Conservation (phyloP, 1,140 invertebrate genomes). For the Zaprionus camerounensis region DNA sequence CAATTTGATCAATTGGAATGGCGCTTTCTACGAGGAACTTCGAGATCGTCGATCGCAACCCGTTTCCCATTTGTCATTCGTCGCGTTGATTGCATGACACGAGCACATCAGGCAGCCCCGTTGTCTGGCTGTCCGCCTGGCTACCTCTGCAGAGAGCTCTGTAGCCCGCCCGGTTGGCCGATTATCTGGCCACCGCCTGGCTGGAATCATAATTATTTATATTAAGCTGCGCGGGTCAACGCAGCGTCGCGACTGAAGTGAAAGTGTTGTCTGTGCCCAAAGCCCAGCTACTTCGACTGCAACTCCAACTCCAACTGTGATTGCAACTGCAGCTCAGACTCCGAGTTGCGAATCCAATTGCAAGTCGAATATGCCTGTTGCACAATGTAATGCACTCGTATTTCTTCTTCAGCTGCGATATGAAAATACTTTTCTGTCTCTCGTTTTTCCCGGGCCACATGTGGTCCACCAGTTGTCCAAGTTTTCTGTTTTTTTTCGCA, state of each 20-base stretch:
- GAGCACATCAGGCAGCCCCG: conserved; percentile 63
- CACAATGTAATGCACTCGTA: conserved; percentile 71
- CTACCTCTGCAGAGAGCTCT: not conserved
- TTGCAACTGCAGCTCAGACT: not conserved
- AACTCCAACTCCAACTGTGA: conserved; percentile 1
- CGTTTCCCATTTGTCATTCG: conserved; percentile 77
- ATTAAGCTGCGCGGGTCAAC: conserved; percentile 75
- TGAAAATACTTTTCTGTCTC: conserved; percentile 22
- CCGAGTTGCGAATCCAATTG: conserved; percentile 11
- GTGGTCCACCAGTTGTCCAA: conserved; percentile 35
- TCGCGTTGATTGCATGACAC: conserved; percentile 74
- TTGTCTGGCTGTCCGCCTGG: not conserved
- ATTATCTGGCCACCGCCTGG: conserved; percentile 17
- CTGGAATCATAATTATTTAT: conserved; percentile 73
- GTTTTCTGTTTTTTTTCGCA: conserved; percentile 34
- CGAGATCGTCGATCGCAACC: conserved; percentile 48
- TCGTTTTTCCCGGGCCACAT: conserved; percentile 56
- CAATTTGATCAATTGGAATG: conserved; percentile 54
- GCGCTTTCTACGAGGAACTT: conserved; percentile 44
- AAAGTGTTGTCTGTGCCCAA: conserved; percentile 58
- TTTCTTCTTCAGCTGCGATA: conserved; percentile 56
- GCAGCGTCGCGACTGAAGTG: conserved; percentile 55
- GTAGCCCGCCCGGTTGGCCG: conserved; percentile 6
- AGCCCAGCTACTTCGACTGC: conserved; percentile 1
- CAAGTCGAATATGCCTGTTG: conserved; percentile 56